Base-by-base conservation (phyloP, 2,888 invertebrate species). In the Cataglyphis rosenhaueri region DNA sequence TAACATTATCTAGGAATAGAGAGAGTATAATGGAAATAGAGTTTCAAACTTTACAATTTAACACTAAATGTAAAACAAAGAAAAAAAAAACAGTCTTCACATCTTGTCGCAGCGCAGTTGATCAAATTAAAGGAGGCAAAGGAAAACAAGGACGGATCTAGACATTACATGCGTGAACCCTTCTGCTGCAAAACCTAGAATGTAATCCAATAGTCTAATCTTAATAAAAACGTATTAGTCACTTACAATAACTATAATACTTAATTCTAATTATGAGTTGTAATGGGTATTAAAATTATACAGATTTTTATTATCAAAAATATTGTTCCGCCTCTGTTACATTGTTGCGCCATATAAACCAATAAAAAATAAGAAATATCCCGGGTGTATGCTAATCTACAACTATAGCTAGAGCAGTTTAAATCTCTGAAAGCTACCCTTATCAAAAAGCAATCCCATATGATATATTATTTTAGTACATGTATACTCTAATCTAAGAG, bases 111-210 rank as follows among this genome's bases (percentile, higher is more conserved):
- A 91, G 92, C 90, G 85, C 89, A 85, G 90, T 84, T 86, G 88
- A 84, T 87, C 83, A 86, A 88, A 88, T 86, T 84, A 88, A 91
- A 89, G 86, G 88, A 91, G 89, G 85, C 85, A 90, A 89, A 86
- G 88, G 90, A 88, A 89, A 86, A 87, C 87, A 87, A 89, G 91
- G 89, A 90, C 86, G 91, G 91, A 92, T 86, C 90, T 92, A 91
- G 89, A 90, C 91, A 92, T 95, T 97, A 98, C 98, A 98, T 98
- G 93, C 98, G 96, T 92, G 98, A 98, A 91, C 98, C 98, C 95
- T 98, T 98, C 95, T 98, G 98, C 95, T 98, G 98, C 92, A 99
- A 96, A 92, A 98, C 96, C 96, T 95, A 93, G 84, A 94, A 94
- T 90, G 85, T 66, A 91, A 91, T 86, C 84, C 85, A 91, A 90